Conservation (phyloP, 2,113 vertebrate species). For the Casuarius casuarius region DNA sequence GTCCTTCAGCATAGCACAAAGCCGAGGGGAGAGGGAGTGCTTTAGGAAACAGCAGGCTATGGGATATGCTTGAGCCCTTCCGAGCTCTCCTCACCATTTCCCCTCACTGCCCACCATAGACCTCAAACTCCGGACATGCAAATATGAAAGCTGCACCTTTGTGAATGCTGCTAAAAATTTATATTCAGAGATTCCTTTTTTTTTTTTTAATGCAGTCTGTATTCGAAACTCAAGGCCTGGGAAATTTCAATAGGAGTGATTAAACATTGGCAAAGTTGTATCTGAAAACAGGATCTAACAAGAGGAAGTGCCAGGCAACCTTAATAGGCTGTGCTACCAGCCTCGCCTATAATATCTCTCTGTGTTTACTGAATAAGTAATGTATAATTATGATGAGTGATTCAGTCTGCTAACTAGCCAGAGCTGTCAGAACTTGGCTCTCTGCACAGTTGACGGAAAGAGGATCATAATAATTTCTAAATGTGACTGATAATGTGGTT, state of each 20-base stretch:
- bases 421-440: conserved; percentile 48
- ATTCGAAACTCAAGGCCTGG: background rate
- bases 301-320: background rate
- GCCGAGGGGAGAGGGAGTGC: background rate
- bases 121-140: rapidly evolving
- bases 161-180: background rate
- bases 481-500: conserved; percentile 23
- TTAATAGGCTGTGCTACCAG: background rate
- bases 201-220: rapidly evolving
- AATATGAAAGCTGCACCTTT: background rate
- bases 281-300: background rate
- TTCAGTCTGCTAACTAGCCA: conserved; percentile 25
- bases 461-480: conserved; percentile 37
- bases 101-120: background rate
- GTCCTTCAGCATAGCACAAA: background rate
- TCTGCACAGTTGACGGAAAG: background rate
- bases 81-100: no score
- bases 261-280: background rate
- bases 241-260: background rate
- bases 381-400: conserved; percentile 5
- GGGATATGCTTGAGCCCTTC: background rate
- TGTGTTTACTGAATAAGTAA: background rate
- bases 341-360: background rate
- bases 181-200: background rate
- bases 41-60: rapidly evolving